These are phyloP conservation scores for Myotis pilosus DNA, from an alignment of 2,797 vertebrate genomes.

Conservation along the genomic window DNA sequence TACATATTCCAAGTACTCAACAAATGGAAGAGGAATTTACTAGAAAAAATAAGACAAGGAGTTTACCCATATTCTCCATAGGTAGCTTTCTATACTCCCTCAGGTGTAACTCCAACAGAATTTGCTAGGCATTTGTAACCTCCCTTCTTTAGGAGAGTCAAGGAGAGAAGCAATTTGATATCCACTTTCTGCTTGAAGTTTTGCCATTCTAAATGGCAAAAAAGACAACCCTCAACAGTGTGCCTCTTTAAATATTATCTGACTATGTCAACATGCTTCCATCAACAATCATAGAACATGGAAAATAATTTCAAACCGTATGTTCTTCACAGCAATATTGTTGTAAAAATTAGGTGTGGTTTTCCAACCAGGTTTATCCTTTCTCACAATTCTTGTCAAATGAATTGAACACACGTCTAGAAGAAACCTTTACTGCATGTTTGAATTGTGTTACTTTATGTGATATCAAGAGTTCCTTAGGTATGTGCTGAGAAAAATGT, in stretches of 20 bases:
- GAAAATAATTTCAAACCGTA: constrained; percentile 1
- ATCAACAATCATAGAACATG: background rate
- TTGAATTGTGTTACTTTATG: background rate
- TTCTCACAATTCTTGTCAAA: background rate
- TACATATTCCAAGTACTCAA: background rate
- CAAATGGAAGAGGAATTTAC: background rate
- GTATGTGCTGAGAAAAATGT: background rate
- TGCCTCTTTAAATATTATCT: background rate
- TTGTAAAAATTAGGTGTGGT: background rate
- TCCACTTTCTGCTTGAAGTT: constrained; percentile 20
- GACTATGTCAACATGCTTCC: background rate
- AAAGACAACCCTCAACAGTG: background rate
- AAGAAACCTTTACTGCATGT: background rate
- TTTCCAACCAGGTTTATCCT: constrained; percentile 6
- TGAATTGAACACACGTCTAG: background rate
- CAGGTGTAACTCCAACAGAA: background rate
- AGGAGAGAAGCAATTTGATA: background rate
- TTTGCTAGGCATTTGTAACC: background rate
- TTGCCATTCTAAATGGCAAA: background rate
- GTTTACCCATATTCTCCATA: background rate
- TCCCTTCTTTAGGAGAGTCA: background rate
- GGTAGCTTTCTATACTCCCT: background rate
- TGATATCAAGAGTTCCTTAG: background rate
- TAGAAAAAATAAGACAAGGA: background rate
- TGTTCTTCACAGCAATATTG: background rate